These are phyloP conservation scores for Semibalanus balanoides DNA, from an alignment of 1,140 invertebrate species.

Conservation along the genomic window DNA sequence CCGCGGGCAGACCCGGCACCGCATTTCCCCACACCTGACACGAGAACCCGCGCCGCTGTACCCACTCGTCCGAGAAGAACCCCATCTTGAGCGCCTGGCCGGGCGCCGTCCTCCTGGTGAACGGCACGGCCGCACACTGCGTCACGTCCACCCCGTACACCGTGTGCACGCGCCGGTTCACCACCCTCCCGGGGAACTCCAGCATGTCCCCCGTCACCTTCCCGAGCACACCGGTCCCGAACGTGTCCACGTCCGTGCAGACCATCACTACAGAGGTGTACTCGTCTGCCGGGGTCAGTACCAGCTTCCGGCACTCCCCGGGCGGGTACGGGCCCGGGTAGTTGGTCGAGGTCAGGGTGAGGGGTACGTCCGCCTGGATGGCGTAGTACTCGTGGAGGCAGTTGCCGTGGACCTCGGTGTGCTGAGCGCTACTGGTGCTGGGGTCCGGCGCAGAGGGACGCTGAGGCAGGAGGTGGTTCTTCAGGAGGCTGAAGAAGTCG, in stretches of 20 bases:
- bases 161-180: neutral
- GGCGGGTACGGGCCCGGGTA: neutral
- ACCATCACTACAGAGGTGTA: neutral
- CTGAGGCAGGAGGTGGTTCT: neutral
- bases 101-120: neutral
- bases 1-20: neutral
- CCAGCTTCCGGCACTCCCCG: neutral
- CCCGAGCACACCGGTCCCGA: neutral
- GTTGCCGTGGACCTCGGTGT: neutral
- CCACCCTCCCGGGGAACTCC: neutral
- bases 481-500: neutral
- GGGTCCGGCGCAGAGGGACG: neutral
- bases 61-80: neutral
- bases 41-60: slow-evolving; percentile 1
- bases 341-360: neutral
- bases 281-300: neutral
- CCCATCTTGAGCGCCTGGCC: neutral
- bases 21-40: neutral
- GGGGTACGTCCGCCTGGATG: neutral
- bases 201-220: neutral
- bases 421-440: neutral
- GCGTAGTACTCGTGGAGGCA: neutral
- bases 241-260: neutral
- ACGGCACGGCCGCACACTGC: neutral
- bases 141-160: slow-evolving; percentile 1